Base-by-base conservation (phyloP, 1,140 invertebrate genomes). In the Aphelenchoides besseyi region DNA sequence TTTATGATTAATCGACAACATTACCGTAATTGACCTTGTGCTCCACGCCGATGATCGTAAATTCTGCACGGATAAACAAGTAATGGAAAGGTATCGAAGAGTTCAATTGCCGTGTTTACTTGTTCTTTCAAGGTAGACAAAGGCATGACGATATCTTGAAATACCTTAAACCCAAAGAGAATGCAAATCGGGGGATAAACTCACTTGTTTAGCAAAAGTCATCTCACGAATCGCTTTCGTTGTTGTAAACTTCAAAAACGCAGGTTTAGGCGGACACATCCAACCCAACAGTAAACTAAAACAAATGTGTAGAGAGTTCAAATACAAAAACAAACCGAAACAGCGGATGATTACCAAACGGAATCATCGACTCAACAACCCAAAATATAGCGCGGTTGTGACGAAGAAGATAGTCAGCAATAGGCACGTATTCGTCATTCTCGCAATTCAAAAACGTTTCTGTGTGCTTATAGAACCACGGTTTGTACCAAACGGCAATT, bases 201-300 rank as follows among this genome's bases (percentile, higher is more conserved):
- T 48, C 41, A 85, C 84, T 79, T 87, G 86, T 69, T 87, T 88
- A 0, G 87, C 87, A 74, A 88, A 88, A 2, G 88, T 88, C 84
- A 88, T 87, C 2, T 87, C 87, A 68, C 88, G 77, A 3, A 88
- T 83, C 23, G 86, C 87, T 0, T 87, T 86, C 2, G 88, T 88
- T 2, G 88, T 88, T 0, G 88, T 88, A 37, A 92, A 85, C 82
- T 93, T 93, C 68, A 93, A 85, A 5, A 93, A 86, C 0, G 91
- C 91, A 1, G 92, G 89, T 84, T 92, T 92, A 0, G 91, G 91
- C 0, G 91, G 91, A 84, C 92, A 90, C 83, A 91, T 85, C 91
- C 91, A 92, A 0, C 91, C 91, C 69, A 92, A 88, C 1, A 91
- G 79, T 35, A 87, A 88, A 3, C 91, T 74, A 85, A 87, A 81